Base-by-base conservation (phyloP, 64 coral and sea anemone species). In the Stylophora pistillata region DNA sequence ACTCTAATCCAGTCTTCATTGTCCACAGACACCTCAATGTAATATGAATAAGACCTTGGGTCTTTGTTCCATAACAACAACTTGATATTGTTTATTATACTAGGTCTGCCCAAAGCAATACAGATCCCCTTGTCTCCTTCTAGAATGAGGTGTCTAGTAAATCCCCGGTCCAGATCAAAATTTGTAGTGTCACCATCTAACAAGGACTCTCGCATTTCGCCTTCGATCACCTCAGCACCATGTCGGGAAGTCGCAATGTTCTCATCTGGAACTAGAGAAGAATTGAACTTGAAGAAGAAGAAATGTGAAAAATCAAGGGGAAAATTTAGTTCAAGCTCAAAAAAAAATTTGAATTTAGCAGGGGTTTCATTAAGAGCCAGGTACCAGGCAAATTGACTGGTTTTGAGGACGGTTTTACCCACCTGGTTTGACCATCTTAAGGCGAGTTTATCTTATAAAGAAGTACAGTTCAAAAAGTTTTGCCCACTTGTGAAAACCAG, bases 61-160 rank as follows among this genome's bases (percentile, higher is more conserved):
- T 99, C 97, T 86, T 92, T 95, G 69, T 99, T 94, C 97, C 97
- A 99, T 21, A 99, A 79, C 30, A 99, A 86, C 74, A 99, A 87
- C 74, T 88, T 91, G 55, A 99, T 88, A 26, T 93, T 99, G 18
- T 99, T 99, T 30, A 99, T 95, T 82, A 99, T 95, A 71, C 93
- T 95, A 30, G 97, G 97, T 79, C 91, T 70, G 13, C 90, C 93
- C 54, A 99, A n/a, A 10, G 89, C 74, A 90, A 99, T 74, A 29
- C 94, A 95, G 53, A 99, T 99, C 0, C 93, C 93, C 23, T 86
- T 96, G 91, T 95, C 89, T 62, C 90, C 93, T 70, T 99, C 97
- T 53, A 85, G 77, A 32, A 99, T 93, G 7, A 93, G 78, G 27
- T 99, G 97, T 20, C 94, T 77, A 0, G 97, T 91, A 91, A 99